phyloP scores from a whole-genome alignment of 2,888 invertebrate genomes.

The Andrena flavipes region DNA sequence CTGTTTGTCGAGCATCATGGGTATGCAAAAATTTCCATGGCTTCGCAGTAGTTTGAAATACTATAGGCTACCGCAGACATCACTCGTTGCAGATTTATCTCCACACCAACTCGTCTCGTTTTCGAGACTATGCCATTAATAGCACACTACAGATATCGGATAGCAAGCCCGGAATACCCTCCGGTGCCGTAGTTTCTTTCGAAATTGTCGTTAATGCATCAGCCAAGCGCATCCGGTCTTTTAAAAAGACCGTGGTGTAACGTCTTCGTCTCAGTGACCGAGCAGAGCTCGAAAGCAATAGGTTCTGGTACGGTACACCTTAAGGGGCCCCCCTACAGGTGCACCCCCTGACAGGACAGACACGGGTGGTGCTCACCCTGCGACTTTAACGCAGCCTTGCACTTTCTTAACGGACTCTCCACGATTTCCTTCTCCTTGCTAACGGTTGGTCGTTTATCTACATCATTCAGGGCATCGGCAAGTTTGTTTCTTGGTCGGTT shows the following conservation, averaged over 20 bases:
- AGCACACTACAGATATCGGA: too few species aligned
- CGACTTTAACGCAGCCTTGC: constrained; percentile 35
- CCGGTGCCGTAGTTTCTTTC: too few species aligned
- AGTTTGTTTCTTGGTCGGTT: constrained; percentile 35
- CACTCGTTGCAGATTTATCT: too few species aligned
- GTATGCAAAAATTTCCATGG: too few species aligned
- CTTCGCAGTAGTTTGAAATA: too few species aligned
- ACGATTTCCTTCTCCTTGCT: constrained; percentile 39
- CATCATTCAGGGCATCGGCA: constrained; percentile 52
- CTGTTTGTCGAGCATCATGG: too few species aligned
- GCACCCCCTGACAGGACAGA: constrained; percentile 55
- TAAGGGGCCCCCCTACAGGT: constrained; percentile 77
- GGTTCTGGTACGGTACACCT: constrained; percentile 54
- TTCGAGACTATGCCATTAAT: too few species aligned
- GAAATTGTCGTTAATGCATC: too few species aligned
- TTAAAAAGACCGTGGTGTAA: constrained; percentile 73
- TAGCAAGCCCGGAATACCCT: too few species aligned
- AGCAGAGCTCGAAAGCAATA: constrained; percentile 40
- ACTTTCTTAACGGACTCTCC: constrained; percentile 56
- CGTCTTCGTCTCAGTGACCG: constrained; percentile 75
- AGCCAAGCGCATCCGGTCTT: constrained; percentile 57
- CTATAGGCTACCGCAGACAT: too few species aligned
- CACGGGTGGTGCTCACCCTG: constrained; percentile 33
- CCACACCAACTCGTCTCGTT: too few species aligned
- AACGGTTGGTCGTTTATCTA: constrained; percentile 42